Evolutionary conservation across 2,888 invertebrate species (phyloP).

Genomic region (Nephrocerus scutellatus): DNA sequence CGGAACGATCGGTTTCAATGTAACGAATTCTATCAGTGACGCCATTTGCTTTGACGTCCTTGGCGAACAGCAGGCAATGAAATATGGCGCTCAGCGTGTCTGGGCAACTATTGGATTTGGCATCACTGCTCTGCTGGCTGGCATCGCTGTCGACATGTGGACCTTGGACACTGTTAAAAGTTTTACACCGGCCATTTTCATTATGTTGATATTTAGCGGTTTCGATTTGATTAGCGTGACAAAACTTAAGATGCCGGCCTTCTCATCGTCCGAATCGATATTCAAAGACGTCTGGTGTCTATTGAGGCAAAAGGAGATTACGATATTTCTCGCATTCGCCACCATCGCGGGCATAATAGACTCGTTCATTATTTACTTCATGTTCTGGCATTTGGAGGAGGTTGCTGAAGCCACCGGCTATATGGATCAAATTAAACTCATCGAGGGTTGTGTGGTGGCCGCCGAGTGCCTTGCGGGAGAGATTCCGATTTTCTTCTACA

Average conservation of each 20-base stretch:
- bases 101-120: slow-evolving; percentile 82
- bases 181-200: slow-evolving; percentile 63
- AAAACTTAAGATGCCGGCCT: slow-evolving; percentile 57
- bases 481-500: slow-evolving; percentile 65
- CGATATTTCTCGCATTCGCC: slow-evolving; percentile 65
- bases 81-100: slow-evolving; percentile 71
- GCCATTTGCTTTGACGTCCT: slow-evolving; percentile 85
- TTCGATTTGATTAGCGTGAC: slow-evolving; percentile 62
- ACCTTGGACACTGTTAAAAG: slow-evolving; percentile 56
- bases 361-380: slow-evolving; percentile 72
- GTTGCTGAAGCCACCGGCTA: slow-evolving; percentile 58
- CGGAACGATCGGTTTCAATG: slow-evolving; percentile 75
- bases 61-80: slow-evolving; percentile 60
- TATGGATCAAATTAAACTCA: slow-evolving; percentile 62
- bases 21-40: slow-evolving; percentile 80
- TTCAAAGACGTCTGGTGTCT: slow-evolving; percentile 59
- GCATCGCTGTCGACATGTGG: slow-evolving; percentile 61
- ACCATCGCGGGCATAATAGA: slow-evolving; percentile 70
- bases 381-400: slow-evolving; percentile 80
- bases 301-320: slow-evolving; percentile 57
- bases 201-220: slow-evolving; percentile 58
- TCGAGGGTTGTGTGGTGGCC: slow-evolving; percentile 73
- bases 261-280: slow-evolving; percentile 62
- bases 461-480: slow-evolving; percentile 74
- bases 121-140: slow-evolving; percentile 62